Percentiles rank a stretch among this genome's conserved stretches.
phyloP scores from a whole-genome alignment of 2,888 invertebrate genomes.

The Eurytoma californica region DNA sequence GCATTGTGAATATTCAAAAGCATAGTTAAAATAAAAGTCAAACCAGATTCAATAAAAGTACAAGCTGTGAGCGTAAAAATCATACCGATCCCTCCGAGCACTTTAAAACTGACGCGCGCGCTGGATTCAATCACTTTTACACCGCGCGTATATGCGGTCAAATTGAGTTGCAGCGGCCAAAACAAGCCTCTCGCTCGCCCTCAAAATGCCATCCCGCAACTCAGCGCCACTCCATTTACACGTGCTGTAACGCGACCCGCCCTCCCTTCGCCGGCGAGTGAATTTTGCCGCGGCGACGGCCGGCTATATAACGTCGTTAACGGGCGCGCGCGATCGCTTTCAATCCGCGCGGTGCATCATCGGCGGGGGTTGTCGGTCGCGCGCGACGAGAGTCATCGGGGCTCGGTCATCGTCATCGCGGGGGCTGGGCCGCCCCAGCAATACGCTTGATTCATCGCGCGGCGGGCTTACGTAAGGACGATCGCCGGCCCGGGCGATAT shows the following conservation, averaged over 20 bases:
- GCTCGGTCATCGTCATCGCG: constrained; percentile 55
- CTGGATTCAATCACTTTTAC: constrained; percentile 23
- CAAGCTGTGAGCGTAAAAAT: neutral
- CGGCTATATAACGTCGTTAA: constrained; percentile 73
- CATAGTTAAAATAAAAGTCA: too few species aligned
- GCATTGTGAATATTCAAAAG: too few species aligned
- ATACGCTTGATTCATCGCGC: constrained; percentile 57
- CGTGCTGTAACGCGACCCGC: constrained; percentile 16
- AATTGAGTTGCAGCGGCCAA: constrained; percentile 13
- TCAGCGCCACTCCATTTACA: constrained; percentile 48
- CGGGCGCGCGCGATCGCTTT: constrained; percentile 72
- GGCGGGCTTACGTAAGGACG: constrained; percentile 51
- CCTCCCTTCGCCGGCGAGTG: neutral
- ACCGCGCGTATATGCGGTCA: neutral
- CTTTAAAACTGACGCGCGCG: neutral
- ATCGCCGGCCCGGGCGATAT: constrained; percentile 23
- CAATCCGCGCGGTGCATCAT: constrained; percentile 74
- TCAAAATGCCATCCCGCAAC: constrained; percentile 31
- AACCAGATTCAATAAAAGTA: too few species aligned
- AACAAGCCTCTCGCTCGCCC: constrained; percentile 13
- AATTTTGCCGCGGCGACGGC: constrained; percentile 11
- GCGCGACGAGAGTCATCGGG: constrained; percentile 6
- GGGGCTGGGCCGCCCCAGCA: constrained; percentile 23
- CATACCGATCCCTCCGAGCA: neutral
- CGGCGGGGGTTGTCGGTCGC: constrained; percentile 27